Conservation (phyloP, 2,797 vertebrate species). For the Clarias pachynema region DNA sequence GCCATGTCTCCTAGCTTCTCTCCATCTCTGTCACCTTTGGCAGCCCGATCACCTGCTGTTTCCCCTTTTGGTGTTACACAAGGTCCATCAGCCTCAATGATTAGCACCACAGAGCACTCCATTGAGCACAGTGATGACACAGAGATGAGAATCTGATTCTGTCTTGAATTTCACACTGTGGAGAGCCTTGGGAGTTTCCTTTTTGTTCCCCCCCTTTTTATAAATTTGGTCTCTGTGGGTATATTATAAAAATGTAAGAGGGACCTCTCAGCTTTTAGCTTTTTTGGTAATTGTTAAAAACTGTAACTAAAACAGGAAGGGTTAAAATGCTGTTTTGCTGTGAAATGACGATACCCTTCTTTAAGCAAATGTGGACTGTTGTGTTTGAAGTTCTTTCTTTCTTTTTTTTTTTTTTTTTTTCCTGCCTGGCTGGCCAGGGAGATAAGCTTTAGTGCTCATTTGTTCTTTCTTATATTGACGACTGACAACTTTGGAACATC, state of each 20-base stretch:
- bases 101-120: slow-evolving; percentile 89
- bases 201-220: slow-evolving; percentile 32
- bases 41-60: slow-evolving; percentile 91
- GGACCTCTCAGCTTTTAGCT: slow-evolving; percentile 12
- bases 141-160: slow-evolving; percentile 90
- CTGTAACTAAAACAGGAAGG: slow-evolving; percentile 63
- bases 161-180: slow-evolving; percentile 19
- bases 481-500: slow-evolving; percentile 68
- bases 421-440: slow-evolving; percentile 82
- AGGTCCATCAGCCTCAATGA: slow-evolving; percentile 90
- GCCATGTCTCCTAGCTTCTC: slow-evolving; percentile 99
- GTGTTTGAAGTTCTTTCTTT: slow-evolving; percentile 68
- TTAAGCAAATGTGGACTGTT: slow-evolving; percentile 53
- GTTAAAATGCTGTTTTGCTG: slow-evolving; percentile 49
- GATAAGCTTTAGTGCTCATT: slow-evolving; percentile 63
- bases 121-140: slow-evolving; percentile 88
- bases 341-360: slow-evolving; percentile 50
- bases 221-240: slow-evolving; percentile 30
- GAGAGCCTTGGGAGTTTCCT: slow-evolving; percentile 25
- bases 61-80: slow-evolving; percentile 96
- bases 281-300: slow-evolving; percentile 55
- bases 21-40: slow-evolving; percentile 92
- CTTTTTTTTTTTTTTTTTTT: slow-evolving; percentile 69
- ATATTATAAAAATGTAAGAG: slow-evolving; percentile 23
- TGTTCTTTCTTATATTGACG: slow-evolving; percentile 69